Evolutionary conservation across 2,113 vertebrate species (phyloP).

Genomic region (Myiopsitta monachus): DNA sequence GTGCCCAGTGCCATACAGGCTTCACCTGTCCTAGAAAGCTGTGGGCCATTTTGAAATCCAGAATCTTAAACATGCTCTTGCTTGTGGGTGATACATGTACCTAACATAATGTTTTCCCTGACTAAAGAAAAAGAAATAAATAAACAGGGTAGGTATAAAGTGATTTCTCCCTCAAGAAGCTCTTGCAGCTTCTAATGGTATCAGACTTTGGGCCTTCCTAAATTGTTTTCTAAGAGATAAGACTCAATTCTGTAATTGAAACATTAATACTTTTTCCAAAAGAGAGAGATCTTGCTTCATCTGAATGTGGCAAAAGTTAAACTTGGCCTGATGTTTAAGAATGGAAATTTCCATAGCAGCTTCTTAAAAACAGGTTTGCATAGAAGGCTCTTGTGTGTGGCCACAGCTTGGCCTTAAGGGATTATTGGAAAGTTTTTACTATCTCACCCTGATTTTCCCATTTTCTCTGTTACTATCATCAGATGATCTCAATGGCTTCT

Average conservation of each 20-base stretch:
- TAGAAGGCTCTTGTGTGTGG: background rate
- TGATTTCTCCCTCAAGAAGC: background rate
- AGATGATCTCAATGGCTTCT: background rate
- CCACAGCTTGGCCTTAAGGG: background rate
- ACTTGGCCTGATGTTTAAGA: background rate
- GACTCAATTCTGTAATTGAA: background rate
- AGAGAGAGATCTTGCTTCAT: background rate
- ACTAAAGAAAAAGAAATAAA: background rate
- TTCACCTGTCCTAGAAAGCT: background rate
- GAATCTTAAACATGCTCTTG: background rate
- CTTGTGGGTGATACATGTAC: background rate
- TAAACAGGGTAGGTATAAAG: background rate
- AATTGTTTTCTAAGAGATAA: background rate
- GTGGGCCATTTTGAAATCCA: background rate
- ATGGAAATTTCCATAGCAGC: slow-evolving; percentile 35
- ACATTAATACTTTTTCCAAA: background rate
- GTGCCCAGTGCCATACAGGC: background rate
- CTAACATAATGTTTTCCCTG: background rate
- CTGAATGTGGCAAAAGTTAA: background rate
- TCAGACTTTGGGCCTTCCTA: background rate
- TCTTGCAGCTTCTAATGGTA: background rate
- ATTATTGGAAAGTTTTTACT: background rate
- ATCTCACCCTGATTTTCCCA: background rate
- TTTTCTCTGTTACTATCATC: background rate
- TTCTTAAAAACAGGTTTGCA: background rate